These are phyloP conservation scores for Pelmatolapia mariae DNA, from an alignment of 2,113 vertebrate genomes.

Conservation along the genomic window DNA sequence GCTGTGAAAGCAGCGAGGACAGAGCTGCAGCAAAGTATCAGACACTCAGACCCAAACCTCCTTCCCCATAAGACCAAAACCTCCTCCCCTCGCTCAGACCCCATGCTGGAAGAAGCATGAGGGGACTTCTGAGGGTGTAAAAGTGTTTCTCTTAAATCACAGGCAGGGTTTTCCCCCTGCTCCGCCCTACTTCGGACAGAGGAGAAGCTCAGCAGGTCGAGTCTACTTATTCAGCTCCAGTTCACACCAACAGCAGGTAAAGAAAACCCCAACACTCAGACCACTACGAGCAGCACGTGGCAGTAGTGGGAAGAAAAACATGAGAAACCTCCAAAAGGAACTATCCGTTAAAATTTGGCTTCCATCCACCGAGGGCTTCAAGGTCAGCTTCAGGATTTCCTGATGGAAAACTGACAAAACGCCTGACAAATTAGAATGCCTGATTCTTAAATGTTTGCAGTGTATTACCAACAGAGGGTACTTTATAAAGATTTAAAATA, in stretches of 20 bases:
- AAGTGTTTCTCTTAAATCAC: background rate
- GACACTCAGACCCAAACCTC: background rate
- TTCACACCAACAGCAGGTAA: background rate
- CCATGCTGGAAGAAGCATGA: background rate
- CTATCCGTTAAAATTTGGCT: background rate
- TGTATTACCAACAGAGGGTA: background rate
- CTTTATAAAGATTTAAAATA: too few species aligned
- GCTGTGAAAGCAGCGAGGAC: background rate
- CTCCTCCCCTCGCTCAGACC: background rate
- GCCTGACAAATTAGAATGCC: background rate
- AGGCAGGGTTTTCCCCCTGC: background rate
- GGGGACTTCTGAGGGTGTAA: background rate
- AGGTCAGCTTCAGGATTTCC: background rate
- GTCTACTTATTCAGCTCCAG: background rate
- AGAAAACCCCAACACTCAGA: background rate
- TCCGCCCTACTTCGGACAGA: background rate
- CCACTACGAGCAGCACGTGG: background rate
- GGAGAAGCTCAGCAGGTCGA: background rate
- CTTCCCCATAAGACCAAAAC: background rate
- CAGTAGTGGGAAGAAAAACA: background rate
- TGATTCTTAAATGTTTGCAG: background rate
- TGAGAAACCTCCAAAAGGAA: background rate
- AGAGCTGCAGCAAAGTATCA: background rate
- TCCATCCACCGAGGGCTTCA: background rate
- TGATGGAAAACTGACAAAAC: background rate